phyloP scores from a whole-genome alignment of 2,888 invertebrate species.

The Tenthredo scrophulariae region DNA sequence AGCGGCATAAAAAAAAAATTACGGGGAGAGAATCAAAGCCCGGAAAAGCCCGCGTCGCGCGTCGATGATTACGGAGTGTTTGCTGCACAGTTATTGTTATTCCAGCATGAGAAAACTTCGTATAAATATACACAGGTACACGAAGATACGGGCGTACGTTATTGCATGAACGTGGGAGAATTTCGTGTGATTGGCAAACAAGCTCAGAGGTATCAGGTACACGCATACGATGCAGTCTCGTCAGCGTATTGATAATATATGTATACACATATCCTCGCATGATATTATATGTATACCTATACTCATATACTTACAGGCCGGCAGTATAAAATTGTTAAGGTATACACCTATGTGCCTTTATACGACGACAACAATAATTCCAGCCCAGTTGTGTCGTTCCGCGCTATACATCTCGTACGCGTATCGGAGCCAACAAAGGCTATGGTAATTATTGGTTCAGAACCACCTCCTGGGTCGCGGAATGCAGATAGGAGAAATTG shows the following conservation, averaged over 20 bases:
- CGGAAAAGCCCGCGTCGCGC: not conserved
- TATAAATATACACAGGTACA: not conserved
- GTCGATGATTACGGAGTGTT: not conserved
- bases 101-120: not conserved
- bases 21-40: not conserved
- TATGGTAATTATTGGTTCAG: constrained; percentile 41
- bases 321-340: not conserved
- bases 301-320: no score
- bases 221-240: not conserved
- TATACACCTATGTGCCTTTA: not conserved
- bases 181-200: constrained; percentile 17
- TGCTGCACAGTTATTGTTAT: not conserved
- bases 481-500: constrained; percentile 46
- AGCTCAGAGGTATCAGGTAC: not conserved
- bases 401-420: not conserved
- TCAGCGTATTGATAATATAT: not conserved
- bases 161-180: constrained; percentile 34
- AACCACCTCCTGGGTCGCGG: constrained; percentile 34
- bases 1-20: not conserved
- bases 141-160: not conserved
- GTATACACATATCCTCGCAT: not conserved
- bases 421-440: constrained; percentile 30
- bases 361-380: not conserved
- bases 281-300: no score
- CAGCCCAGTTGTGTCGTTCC: constrained; percentile 20